Conservation (phyloP, 2,888 invertebrate species). For the Cheilosia impressa region DNA sequence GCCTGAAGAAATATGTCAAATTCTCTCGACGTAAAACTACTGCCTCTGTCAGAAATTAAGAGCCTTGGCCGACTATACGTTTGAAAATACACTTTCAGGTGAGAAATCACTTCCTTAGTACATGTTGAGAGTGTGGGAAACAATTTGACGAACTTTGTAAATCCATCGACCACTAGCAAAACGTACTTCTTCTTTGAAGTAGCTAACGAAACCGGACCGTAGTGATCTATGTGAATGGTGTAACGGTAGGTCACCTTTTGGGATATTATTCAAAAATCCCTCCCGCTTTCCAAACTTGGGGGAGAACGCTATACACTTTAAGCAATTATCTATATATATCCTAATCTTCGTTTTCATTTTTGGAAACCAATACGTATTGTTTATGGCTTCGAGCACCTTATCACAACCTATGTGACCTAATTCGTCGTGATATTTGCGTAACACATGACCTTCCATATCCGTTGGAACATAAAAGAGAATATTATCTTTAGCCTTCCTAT, state of each 20-base stretch:
- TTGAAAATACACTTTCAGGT: slow-evolving; percentile 76
- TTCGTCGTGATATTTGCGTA: slow-evolving; percentile 41
- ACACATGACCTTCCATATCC: slow-evolving; percentile 38
- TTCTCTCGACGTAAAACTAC: slow-evolving; percentile 71
- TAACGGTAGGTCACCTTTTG: slow-evolving; percentile 77
- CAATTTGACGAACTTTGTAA: slow-evolving; percentile 63
- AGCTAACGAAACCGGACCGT: no score
- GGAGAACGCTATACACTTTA: slow-evolving; percentile 51
- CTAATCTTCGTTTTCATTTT: slow-evolving; percentile 40
- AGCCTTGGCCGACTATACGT: slow-evolving; percentile 62
- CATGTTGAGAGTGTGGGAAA: slow-evolving; percentile 39
- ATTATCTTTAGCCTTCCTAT: slow-evolving; percentile 34
- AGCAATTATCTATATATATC: slow-evolving; percentile 45
- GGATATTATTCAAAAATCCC: slow-evolving; percentile 77
- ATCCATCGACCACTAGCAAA: no score
- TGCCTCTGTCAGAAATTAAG: slow-evolving; percentile 74
- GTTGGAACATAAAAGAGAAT: slow-evolving; percentile 56
- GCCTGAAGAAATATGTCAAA: slow-evolving; percentile 66
- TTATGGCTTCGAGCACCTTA: slow-evolving; percentile 29
- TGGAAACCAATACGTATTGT: slow-evolving; percentile 58
- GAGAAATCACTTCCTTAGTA: slow-evolving; percentile 76
- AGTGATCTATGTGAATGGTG: no score
- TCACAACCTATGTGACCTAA: slow-evolving; percentile 47
- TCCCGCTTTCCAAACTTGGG: slow-evolving; percentile 62
- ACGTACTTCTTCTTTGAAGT: no score